These are phyloP conservation scores for Osmerus mordax DNA, from an alignment of 2,113 vertebrate genomes.

Conservation along the genomic window DNA sequence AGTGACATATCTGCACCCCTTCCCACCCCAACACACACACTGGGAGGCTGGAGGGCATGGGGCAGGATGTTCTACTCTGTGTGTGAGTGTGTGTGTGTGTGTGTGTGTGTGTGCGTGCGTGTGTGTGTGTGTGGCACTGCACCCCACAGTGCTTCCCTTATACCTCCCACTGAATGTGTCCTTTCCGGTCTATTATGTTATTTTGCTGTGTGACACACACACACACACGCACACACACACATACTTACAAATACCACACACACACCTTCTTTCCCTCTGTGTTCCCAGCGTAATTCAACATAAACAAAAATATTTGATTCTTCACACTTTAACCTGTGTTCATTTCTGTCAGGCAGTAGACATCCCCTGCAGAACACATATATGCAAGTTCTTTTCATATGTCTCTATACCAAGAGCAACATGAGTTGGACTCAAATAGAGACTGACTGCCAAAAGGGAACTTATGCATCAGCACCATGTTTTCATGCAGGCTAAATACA, in stretches of 20 bases:
- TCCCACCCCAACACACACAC: neutral
- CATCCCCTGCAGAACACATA: constrained; percentile 53
- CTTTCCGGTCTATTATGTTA: neutral
- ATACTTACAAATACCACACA: neutral
- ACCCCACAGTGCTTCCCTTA: neutral
- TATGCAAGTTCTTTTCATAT: constrained; percentile 59
- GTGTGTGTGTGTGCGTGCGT: constrained; percentile 45
- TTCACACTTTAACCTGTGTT: neutral
- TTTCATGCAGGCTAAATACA: constrained; percentile 42
- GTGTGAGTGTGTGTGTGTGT: constrained; percentile 38
- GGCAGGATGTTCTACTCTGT: neutral
- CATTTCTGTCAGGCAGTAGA: constrained; percentile 51
- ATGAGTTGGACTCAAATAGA: constrained; percentile 66
- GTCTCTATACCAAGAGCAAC: constrained; percentile 31
- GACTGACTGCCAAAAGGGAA: constrained; percentile 54
- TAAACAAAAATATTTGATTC: too few relatives aligned
- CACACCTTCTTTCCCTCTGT: too few relatives aligned
- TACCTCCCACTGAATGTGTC: neutral
- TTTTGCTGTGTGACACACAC: constrained; percentile 1
- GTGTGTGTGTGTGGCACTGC: neutral
- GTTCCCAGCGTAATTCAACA: too few relatives aligned
- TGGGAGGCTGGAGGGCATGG: neutral
- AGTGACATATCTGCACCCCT: constrained; percentile 17
- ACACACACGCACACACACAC: constrained; percentile 10
- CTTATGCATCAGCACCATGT: constrained; percentile 51